Percentiles rank a stretch among this genome's conserved stretches.
Evolutionary conservation across 2,888 invertebrate genomes (phyloP).

Genomic region (Morpho achilles): DNA sequence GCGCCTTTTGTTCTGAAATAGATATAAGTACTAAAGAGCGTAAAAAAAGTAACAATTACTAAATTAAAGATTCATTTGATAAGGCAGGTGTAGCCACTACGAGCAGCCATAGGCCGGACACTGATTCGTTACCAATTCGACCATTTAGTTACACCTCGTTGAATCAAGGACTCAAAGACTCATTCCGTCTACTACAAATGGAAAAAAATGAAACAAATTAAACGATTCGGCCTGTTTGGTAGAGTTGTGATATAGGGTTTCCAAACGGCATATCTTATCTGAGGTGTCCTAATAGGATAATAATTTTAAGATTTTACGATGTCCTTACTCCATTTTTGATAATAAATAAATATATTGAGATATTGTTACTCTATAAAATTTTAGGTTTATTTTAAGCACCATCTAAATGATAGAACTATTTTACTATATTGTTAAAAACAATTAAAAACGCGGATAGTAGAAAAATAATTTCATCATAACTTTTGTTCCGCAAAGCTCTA

Average conservation of each 20-base stretch:
- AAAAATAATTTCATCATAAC: too few relatives aligned
- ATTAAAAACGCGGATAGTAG: too few relatives aligned
- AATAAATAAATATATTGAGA: too few relatives aligned
- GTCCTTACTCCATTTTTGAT: too few relatives aligned
- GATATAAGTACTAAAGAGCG: conserved; percentile 15
- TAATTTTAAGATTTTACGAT: too few relatives aligned
- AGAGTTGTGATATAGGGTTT: conserved; percentile 1
- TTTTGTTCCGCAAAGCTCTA: too few relatives aligned
- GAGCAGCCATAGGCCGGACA: conserved; percentile 57
- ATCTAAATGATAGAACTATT: too few relatives aligned
- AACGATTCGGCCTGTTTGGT: conserved; percentile 68
- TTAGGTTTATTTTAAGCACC: too few relatives aligned
- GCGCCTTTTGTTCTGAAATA: conserved; percentile 22
- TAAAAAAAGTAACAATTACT: conserved; percentile 56
- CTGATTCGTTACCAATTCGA: conserved; percentile 74
- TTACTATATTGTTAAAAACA: too few relatives aligned
- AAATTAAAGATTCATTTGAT: conserved; percentile 67
- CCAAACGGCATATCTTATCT: neutral
- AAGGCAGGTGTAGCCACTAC: conserved; percentile 66
- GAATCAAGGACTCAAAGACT: conserved; percentile 72
- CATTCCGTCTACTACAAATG: conserved; percentile 63
- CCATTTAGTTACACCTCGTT: conserved; percentile 78
- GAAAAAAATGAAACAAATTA: conserved; percentile 67
- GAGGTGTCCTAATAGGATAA: conserved; percentile 13
- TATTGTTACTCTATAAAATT: too few relatives aligned